Percentiles rank a stretch among this genome's conserved stretches.
These are phyloP conservation scores for Schmidtea mediterranea DNA, from an alignment of 1,140 invertebrate species.

Conservation along the genomic window DNA sequence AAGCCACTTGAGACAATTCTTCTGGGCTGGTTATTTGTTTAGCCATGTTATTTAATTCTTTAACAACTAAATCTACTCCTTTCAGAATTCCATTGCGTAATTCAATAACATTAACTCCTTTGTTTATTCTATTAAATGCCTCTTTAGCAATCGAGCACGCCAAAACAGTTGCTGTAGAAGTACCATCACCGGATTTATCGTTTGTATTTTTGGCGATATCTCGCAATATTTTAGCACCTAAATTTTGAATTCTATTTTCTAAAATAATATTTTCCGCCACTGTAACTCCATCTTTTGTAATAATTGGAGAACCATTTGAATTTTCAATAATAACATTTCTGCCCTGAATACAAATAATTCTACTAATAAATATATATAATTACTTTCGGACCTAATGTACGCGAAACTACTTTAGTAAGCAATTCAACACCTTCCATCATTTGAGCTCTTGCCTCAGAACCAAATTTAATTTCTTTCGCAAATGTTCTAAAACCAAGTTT, in stretches of 20 bases:
- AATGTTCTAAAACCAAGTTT: background rate
- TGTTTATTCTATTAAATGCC: slow-evolving; percentile 90
- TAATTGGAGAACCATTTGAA: slow-evolving; percentile 97
- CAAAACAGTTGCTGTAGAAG: slow-evolving; percentile 86
- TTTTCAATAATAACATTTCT: slow-evolving; percentile 96
- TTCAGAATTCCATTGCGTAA: slow-evolving; percentile 78
- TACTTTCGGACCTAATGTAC: slow-evolving; percentile 95
- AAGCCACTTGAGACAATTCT: slow-evolving; percentile 95
- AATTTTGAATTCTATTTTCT: slow-evolving; percentile 96
- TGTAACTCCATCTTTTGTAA: slow-evolving; percentile 97
- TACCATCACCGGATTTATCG: slow-evolving; percentile 95
- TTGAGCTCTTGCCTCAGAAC: slow-evolving; percentile 66
- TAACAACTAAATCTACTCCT: slow-evolving; percentile 68
- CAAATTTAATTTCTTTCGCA: slow-evolving; percentile 87
- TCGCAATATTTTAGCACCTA: slow-evolving; percentile 92
- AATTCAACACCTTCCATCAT: slow-evolving; percentile 95
- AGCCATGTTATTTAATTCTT: slow-evolving; percentile 59
- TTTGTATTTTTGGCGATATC: slow-evolving; percentile 98
- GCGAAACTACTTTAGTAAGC: slow-evolving; percentile 89
- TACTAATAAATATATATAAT: background rate
- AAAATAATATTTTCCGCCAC: slow-evolving; percentile 91
- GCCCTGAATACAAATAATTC: slow-evolving; percentile 33
- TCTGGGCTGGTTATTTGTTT: slow-evolving; percentile 83
- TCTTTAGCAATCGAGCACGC: slow-evolving; percentile 88
- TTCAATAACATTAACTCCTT: slow-evolving; percentile 90